These are phyloP conservation scores for Pygmarrhopalites habei DNA, from an alignment of 1,140 invertebrate genomes.

Conservation along the genomic window DNA sequence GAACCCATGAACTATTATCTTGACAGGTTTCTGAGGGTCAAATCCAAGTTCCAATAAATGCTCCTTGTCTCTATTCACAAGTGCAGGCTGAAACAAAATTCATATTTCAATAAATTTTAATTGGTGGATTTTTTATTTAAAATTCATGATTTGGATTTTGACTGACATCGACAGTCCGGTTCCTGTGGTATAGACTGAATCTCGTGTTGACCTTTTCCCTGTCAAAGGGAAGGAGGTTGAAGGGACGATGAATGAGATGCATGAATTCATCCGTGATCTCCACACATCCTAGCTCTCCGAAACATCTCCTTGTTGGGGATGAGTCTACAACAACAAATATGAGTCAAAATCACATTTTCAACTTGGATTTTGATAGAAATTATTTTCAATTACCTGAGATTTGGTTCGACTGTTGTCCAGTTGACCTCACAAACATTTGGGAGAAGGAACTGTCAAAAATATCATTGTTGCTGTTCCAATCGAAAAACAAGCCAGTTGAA, in stretches of 20 bases:
- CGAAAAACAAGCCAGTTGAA: no score
- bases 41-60: conserved; percentile 48
- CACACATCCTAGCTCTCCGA: conserved; percentile 69
- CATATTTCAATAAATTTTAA: no score
- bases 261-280: conserved; percentile 79
- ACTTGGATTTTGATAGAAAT: background rate
- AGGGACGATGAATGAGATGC: conserved; percentile 67
- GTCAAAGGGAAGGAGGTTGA: conserved; percentile 71
- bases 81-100: conserved; percentile 17
- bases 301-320: conserved; percentile 48
- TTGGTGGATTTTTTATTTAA: no score
- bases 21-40: conserved; percentile 54
- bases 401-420: background rate
- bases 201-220: conserved; percentile 70
- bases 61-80: conserved; percentile 10
- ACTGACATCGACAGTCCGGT: conserved; percentile 61
- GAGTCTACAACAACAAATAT: background rate
- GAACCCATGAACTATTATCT: conserved; percentile 60
- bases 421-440: background rate
- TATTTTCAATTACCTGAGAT: background rate
- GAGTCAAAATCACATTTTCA: background rate
- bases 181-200: conserved; percentile 68
- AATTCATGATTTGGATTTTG: background rate
- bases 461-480: background rate
- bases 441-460: no score